Base-by-base conservation (phyloP, 2,113 vertebrate species). In the Morone chrysops region DNA sequence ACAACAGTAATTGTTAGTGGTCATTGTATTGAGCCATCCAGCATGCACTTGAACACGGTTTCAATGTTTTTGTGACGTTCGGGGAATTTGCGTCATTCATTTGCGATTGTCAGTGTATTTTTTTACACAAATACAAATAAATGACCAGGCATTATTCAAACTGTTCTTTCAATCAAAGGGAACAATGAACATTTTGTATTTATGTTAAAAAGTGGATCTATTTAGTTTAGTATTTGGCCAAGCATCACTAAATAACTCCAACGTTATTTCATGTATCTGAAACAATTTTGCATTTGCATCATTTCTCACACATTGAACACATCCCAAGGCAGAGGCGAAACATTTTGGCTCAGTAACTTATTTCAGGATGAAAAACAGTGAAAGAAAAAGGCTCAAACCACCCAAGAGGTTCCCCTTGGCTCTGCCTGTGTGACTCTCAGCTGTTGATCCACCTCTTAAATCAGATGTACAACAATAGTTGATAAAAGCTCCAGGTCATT, bases 1-100 rank as follows among this genome's bases (percentile, higher is more conserved):
- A 92, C 75, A 92, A 75, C 51, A 88, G 68, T 76, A 83, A 87
- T 90, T 89, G 83, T 84, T 79, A 41, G 77, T 63, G 72, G 59
- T 63, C 80, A 86, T 92, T 93, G 89, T 90, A 70, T 50, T 75
- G 60, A 85, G 79, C 75, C 76, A 81, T 70, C 79, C 78, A 73
- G 56, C 57, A 54, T 63, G 67, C 84, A 87, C 89, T 92, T 82
- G 85, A 92, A 80, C 78, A 45, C 25, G 0, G 8, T 78, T 84
- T 77, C 54, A 65, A 18, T 78, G 67, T 83, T 68, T 73, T 75
- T 66, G n/a, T 43, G 65, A 78, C 57, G 57, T 83, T 80, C 73
- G 36, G 83, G 31, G 62, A 69, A 88, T 78, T 47, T 72, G 47
- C 84, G 68, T 89, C 87, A 90, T 87, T 59, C 48, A n/a, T 48